phyloP scores from a whole-genome alignment of 1,140 invertebrate genomes.

The Drosophila orena region DNA sequence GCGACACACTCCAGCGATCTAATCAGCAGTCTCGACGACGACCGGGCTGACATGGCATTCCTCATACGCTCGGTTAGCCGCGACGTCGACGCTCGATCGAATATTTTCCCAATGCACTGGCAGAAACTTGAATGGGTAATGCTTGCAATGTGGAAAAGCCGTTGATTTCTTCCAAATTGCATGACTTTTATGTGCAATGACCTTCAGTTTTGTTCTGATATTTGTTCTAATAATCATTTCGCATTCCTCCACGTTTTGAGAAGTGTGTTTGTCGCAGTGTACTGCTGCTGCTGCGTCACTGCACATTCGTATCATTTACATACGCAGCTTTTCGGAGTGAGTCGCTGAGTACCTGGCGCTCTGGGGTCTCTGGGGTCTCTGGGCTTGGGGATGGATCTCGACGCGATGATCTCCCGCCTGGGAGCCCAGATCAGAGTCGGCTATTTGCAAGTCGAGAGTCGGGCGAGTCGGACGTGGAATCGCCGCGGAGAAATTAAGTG shows the following conservation, averaged over 20 bases:
- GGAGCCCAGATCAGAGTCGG: slow-evolving; percentile 38
- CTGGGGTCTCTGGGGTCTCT: slow-evolving; percentile 5
- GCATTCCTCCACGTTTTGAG: too few relatives aligned
- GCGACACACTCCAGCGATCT: slow-evolving; percentile 67
- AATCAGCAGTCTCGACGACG: slow-evolving; percentile 69
- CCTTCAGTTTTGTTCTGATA: not conserved
- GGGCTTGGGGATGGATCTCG: slow-evolving; percentile 27
- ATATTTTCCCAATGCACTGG: slow-evolving; percentile 25
- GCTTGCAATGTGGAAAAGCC: too few relatives aligned
- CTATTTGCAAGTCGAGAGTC: slow-evolving; percentile 73
- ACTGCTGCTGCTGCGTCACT: slow-evolving; percentile 30
- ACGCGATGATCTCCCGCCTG: slow-evolving; percentile 5
- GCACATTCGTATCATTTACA: slow-evolving; percentile 56
- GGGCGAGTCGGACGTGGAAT: slow-evolving; percentile 58
- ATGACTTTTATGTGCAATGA: too few relatives aligned
- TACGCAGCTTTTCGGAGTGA: slow-evolving; percentile 36
- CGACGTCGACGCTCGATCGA: slow-evolving; percentile 63
- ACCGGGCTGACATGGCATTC: slow-evolving; percentile 40
- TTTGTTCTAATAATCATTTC: too few relatives aligned
- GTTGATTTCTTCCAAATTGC: too few relatives aligned
- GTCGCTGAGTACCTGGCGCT: slow-evolving; percentile 40
- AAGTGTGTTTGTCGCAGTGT: slow-evolving; percentile 3
- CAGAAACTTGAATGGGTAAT: slow-evolving; percentile 1
- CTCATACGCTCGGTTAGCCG: slow-evolving; percentile 64
- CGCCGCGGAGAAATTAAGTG: slow-evolving; percentile 5